These are phyloP conservation scores for Syngnathus scovelli DNA, from an alignment of 2,113 vertebrate species.

Conservation along the genomic window DNA sequence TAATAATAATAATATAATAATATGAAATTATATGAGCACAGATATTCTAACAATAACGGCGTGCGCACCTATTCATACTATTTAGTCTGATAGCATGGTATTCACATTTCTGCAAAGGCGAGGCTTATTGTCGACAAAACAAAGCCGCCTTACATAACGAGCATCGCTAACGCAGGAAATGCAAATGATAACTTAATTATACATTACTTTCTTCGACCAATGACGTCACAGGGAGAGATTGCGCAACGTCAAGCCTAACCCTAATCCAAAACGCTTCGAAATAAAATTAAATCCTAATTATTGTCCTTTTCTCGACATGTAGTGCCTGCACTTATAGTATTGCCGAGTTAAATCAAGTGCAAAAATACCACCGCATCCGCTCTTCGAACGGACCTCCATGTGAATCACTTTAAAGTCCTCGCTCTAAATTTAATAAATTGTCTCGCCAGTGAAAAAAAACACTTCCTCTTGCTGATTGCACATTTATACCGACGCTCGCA, in stretches of 20 bases:
- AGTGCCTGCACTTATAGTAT: background rate
- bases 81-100: background rate
- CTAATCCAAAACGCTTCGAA: background rate
- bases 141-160: background rate
- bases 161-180: background rate
- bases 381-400: too few relatives aligned
- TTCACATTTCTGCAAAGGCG: background rate
- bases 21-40: background rate
- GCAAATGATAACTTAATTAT: background rate
- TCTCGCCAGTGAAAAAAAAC: background rate
- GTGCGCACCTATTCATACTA: background rate
- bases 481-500: background rate
- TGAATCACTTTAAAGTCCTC: background rate
- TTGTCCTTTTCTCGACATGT: background rate
- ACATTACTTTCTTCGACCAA: background rate
- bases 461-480: background rate
- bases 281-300: background rate
- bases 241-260: background rate
- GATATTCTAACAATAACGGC: background rate
- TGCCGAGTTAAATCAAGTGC: background rate
- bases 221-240: background rate
- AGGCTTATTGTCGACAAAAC: background rate
- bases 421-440: background rate
- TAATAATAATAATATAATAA: too few relatives aligned
- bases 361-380: too few relatives aligned